Base-by-base conservation (phyloP, 2,797 vertebrate genomes). In the Taeniopygia guttata region DNA sequence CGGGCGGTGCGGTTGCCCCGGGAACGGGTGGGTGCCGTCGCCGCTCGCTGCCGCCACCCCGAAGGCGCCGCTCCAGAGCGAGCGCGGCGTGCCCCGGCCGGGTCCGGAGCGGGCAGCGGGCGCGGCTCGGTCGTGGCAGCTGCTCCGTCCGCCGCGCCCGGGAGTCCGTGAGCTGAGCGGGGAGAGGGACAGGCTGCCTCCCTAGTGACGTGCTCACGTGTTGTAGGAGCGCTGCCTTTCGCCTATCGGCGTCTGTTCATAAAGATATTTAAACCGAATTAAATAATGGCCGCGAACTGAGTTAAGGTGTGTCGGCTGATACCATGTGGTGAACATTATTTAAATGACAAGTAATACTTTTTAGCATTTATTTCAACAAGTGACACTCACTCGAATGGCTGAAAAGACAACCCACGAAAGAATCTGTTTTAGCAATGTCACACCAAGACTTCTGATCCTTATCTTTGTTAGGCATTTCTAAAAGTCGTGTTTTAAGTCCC, bases 1-100 rank as follows among this genome's bases (percentile, higher is more conserved):
- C 76, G 96, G 94, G 64, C 12, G 52, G 92, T n/a, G 96, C 30
- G 45, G 93, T 96, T 97, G 96, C 93, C 89, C 89, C 62, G 97
- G 97, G 93, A 94, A 97, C 97, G 25, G 92, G 93, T 85, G 56
- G 82, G 68, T 80, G 95, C 84, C 42, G 32, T 80, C 58, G 58
- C 51, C 19, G 56, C 63, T 73, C 36, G 75, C 48, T 26, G 91
- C 64, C 46, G 34, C 51, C 91, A 92, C 42, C 63, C 92, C 78
- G 75, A 26, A 56, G 72, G 36, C 58, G 67, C 76, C 72, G 55
- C 25, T 49, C 20, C 45, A 2, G 45, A 9, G 27, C 10, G 74
- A 42, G 78, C 68, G 34, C 17, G 45, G 67, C 40, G 40, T 15
- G 40, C 40, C 40, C 40, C 40, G 40, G 40, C 21, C 27, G 32